Base-by-base conservation (phyloP, 1,140 invertebrate species). In the Drosophila equinoxialis region DNA sequence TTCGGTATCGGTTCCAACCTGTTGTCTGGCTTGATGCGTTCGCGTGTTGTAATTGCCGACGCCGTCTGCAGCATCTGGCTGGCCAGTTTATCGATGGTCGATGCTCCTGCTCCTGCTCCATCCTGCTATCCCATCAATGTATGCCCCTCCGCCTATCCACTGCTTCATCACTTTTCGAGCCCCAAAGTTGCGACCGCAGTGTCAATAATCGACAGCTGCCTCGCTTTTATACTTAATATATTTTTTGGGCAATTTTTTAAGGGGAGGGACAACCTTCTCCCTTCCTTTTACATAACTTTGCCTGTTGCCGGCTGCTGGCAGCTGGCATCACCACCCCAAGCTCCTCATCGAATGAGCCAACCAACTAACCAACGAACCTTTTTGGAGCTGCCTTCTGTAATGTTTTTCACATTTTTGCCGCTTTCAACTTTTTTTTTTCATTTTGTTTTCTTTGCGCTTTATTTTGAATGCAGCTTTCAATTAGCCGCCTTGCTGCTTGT, bases 131-230 rank as follows among this genome's bases (percentile, higher is more conserved):
- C 35, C 35, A 8, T 37, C 35, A 10, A 37, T 6, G 6, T 30
- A 30, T 6, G 30, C 30, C 30, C 30, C 30, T 6, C 30, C 5
- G 30, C 5, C 39, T 10, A 17, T 17, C 3, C 23, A 11, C 37
- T 39, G 3, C 37, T 4, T 35, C n/a, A 59, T 59, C 30, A 59
- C 33, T 26, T 20, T 68, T 7, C 17, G 55, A 41, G 66, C 69
- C 45, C 60, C 69, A 63, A 59, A 55, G 55, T 66, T 70, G 62
- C 68, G 54, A 87, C 76, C 83, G 84, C 83, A 86, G 83, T 86
- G 83, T 86, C 83, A 86, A 86, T 86, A 86, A 86, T 86, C 83
- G 83, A 86, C 83, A 86, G 83, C 83, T 86, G 83, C 83, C 84
- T 87, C 73, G 65, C 84, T 77, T 69, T 75, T 77, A 79, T 87